Conservation (phyloP, 2,113 vertebrate species). For the Vidua chalybeata region DNA sequence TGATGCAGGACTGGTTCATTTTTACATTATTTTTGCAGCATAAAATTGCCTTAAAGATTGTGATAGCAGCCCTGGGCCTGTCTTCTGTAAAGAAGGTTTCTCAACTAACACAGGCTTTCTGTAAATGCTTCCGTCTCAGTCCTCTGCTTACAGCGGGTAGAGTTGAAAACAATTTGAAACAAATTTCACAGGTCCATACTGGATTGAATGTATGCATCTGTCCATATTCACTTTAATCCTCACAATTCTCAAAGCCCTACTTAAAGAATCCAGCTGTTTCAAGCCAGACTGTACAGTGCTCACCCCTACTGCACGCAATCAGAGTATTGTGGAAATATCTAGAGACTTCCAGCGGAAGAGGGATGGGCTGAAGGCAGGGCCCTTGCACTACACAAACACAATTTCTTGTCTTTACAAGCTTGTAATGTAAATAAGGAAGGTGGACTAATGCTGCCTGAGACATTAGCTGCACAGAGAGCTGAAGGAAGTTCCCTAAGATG, state of each 20-base stretch:
- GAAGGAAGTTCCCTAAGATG: background rate
- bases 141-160: background rate
- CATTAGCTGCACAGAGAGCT: background rate
- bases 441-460: background rate
- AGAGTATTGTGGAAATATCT: background rate
- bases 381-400: background rate
- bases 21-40: background rate
- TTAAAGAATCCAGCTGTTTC: background rate
- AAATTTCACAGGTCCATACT: background rate
- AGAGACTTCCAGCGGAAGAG: background rate
- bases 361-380: background rate
- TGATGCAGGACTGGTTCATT: background rate
- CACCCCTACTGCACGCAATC: background rate
- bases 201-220: background rate
- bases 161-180: background rate
- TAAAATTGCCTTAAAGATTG: background rate
- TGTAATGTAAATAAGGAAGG: background rate
- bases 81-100: background rate
- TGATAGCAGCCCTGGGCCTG: background rate
- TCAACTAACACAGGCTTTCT: background rate
- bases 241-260: background rate
- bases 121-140: background rate
- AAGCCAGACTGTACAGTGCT: background rate
- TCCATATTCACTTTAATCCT: background rate
- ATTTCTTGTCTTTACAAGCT: background rate